Evolutionary conservation across 2,113 vertebrate genomes (phyloP).

Genomic region (Epinephelus moara): DNA sequence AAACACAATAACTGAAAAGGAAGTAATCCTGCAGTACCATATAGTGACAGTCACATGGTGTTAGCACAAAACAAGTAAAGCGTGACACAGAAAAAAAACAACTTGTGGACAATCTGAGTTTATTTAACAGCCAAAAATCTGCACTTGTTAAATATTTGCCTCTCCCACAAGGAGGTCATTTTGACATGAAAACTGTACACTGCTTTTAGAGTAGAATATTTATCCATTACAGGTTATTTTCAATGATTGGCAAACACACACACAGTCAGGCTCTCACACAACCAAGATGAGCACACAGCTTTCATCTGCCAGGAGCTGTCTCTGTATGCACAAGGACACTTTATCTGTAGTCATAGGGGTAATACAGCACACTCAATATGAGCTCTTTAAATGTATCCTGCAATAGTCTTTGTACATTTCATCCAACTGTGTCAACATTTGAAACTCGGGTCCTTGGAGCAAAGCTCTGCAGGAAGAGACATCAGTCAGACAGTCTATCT

Average conservation of each 20-base stretch:
- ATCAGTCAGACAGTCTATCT: background rate
- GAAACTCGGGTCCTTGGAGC: background rate
- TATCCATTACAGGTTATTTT: background rate
- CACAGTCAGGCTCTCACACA: background rate
- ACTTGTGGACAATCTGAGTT: background rate
- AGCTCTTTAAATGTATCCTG: constrained; percentile 42
- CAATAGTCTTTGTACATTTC: background rate
- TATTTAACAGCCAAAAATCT: background rate
- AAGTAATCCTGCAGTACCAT: background rate
- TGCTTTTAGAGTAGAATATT: background rate
- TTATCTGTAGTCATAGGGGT: too few species aligned
- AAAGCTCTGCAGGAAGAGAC: background rate
- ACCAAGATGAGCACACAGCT: background rate
- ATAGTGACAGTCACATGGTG: background rate
- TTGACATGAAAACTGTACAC: background rate
- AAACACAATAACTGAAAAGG: too few species aligned
- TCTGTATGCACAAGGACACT: background rate
- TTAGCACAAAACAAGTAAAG: background rate
- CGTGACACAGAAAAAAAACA: background rate
- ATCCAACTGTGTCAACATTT: background rate
- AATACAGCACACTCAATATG: constrained; percentile 72
- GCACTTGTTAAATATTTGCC: constrained; percentile 1
- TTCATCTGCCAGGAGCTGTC: background rate
- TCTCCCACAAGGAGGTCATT: background rate
- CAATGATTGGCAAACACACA: background rate